Base-by-base conservation (phyloP, 2,888 invertebrate genomes). In the Drosophila kambysellisi region DNA sequence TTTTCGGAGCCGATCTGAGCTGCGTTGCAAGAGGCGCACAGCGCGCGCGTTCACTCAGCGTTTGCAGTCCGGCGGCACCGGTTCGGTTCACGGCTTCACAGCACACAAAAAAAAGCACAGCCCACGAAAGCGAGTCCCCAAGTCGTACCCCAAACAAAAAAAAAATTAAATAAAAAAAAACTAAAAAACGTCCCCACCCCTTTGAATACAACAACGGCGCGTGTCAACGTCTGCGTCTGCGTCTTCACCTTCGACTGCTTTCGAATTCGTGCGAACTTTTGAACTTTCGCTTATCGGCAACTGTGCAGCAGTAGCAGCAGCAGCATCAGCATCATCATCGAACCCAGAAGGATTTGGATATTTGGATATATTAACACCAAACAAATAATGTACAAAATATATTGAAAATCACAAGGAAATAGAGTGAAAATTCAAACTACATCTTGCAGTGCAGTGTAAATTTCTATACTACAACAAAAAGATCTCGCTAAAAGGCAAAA, bases 1-100 rank as follows among this genome's bases (percentile, higher is more conserved):
- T 67, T 71, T 82, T 81, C 77, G 76, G 75, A 71, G 70, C 65
- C 68, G 70, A 81, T 70, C 82, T 84, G 79, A 76, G 85, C 88
- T 83, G 89, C 79, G 75, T 87, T 88, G 88, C 79, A 83, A 76
- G 82, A 84, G 82, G 61, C 75, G 88, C 82, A 82, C 84, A 84
- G 88, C 89, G 81, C 85, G 90, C 90, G 91, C 91, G 92, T 92
- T 93, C 92, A 93, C 92, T 93, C 89, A 91, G 79, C 88, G 92
- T 92, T 92, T 91, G 93, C 90, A 90, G 91, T 92, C 89, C 92
- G 92, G 91, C 91, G 92, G 89, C 92, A 91, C 90, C 92, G 93
- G 92, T 93, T 90, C 90, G 90, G 90, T 91, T 90, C 82, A 83
- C 89, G 89, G 86, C 86, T 81, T 43, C 66, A 69, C 62, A 76